Evolutionary conservation across 2,888 invertebrate genomes (phyloP).

Genomic region (Neoscelio sp.): DNA sequence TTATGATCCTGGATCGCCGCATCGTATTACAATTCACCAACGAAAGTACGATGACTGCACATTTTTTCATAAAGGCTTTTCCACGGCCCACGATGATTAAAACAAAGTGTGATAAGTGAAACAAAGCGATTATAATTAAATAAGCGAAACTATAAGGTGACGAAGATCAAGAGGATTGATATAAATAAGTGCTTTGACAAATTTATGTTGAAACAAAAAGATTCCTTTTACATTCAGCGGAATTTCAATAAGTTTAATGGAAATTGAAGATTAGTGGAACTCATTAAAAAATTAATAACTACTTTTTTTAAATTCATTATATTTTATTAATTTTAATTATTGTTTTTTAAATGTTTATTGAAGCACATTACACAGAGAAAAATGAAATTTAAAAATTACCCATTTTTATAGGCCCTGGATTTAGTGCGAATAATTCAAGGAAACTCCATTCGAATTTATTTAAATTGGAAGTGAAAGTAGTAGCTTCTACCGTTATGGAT

Average conservation of each 20-base stretch:
- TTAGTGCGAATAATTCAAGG: too few species aligned
- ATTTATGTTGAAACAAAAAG: background rate
- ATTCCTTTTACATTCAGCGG: background rate
- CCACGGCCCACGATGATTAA: conserved; percentile 49
- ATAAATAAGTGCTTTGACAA: background rate
- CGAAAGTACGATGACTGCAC: conserved; percentile 63
- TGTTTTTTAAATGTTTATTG: too few species aligned
- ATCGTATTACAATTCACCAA: conserved; percentile 60
- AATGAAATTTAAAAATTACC: too few species aligned
- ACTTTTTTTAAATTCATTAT: too few species aligned
- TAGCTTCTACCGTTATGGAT: too few species aligned
- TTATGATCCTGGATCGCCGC: conserved; percentile 61
- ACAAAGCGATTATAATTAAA: conserved; percentile 32
- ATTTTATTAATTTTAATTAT: too few species aligned
- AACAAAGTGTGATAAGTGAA: conserved; percentile 55
- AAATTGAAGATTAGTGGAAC: too few species aligned
- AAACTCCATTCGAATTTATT: too few species aligned
- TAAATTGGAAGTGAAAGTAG: too few species aligned
- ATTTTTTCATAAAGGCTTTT: conserved; percentile 62
- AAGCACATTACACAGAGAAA: too few species aligned
- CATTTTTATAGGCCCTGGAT: too few species aligned
- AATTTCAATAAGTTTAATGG: background rate
- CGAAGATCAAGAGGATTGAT: conserved; percentile 14
- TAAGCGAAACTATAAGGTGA: conserved; percentile 21
- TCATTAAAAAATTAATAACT: too few species aligned